A percentile compares a stretch with the other conserved stretches of the same genome.
phyloP scores from a whole-genome alignment of 2,113 vertebrate species.

The Bostrychus sinensis region DNA sequence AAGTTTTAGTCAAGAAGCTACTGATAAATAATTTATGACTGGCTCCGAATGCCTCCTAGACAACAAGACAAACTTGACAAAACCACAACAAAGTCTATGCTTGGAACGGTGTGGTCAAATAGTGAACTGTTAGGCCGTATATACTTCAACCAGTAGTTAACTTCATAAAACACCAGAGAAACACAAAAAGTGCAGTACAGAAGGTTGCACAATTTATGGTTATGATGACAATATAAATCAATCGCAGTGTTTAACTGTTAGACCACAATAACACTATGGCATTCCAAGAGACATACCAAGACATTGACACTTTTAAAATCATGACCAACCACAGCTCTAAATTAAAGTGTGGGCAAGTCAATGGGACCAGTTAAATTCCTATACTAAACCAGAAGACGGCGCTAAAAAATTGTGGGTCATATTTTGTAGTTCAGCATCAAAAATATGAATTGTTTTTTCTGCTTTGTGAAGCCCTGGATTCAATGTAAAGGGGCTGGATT shows the following conservation, averaged over 20 bases:
- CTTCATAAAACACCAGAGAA: neutral
- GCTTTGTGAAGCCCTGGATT: too few relatives aligned
- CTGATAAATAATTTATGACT: neutral
- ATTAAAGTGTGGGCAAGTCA: constrained; percentile 4
- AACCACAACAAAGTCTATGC: neutral
- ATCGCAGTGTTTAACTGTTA: neutral
- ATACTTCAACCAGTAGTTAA: neutral
- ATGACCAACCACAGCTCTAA: neutral
- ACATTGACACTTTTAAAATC: constrained; percentile 6
- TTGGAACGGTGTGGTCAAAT: neutral
- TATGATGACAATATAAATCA: too few relatives aligned
- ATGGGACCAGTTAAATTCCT: constrained; percentile 1
- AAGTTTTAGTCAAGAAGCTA: neutral
- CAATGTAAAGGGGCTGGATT: neutral
- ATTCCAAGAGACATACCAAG: constrained; percentile 3
- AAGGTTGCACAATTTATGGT: neutral
- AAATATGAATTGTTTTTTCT: too few relatives aligned
- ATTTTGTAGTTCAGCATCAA: neutral
- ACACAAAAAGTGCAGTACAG: neutral
- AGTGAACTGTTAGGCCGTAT: neutral
- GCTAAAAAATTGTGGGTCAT: neutral
- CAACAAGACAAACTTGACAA: neutral
- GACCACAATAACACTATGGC: constrained; percentile 7
- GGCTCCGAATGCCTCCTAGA: neutral
- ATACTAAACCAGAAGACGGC: neutral